Evolutionary conservation across 2,113 vertebrate genomes (phyloP).

Genomic region (Stomatorhinus ivindoensis): DNA sequence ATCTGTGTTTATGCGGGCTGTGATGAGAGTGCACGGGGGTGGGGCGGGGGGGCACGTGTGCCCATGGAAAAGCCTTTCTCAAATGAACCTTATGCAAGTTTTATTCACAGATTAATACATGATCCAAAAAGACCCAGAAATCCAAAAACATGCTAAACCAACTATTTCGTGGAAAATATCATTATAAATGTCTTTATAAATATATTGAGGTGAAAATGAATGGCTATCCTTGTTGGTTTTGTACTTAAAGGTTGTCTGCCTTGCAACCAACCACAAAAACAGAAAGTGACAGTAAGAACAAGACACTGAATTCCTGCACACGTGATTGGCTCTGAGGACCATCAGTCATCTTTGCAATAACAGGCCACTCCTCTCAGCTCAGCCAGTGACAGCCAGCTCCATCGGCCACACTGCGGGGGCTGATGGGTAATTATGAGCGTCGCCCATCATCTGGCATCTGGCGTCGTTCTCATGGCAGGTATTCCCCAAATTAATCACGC

Average conservation of each 20-base stretch:
- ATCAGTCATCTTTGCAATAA: constrained; percentile 1
- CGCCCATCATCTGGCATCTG: constrained; percentile 60
- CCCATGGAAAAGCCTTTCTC: constrained; percentile 28
- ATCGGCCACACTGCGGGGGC: constrained; percentile 44
- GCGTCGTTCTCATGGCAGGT: constrained; percentile 70
- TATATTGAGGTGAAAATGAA: background rate
- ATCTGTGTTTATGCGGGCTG: constrained; percentile 90
- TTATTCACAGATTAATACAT: background rate
- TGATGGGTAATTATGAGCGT: constrained; percentile 70
- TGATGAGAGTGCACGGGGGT: constrained; percentile 64
- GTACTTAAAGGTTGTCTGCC: background rate
- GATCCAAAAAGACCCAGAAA: background rate
- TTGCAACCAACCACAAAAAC: background rate
- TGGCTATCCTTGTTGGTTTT: background rate
- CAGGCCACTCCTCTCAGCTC: background rate
- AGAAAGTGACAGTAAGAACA: background rate
- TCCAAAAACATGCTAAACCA: background rate
- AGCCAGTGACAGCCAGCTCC: constrained; percentile 12
- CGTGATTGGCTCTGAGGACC: background rate
- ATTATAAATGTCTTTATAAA: background rate
- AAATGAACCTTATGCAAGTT: background rate
- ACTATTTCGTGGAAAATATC: background rate
- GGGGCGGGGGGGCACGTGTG: constrained; percentile 59
- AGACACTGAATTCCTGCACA: background rate
- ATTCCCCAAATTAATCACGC: constrained; percentile 73